Evolutionary conservation across 2,113 vertebrate species (phyloP).

Genomic region (Phoenicopterus ruber): DNA sequence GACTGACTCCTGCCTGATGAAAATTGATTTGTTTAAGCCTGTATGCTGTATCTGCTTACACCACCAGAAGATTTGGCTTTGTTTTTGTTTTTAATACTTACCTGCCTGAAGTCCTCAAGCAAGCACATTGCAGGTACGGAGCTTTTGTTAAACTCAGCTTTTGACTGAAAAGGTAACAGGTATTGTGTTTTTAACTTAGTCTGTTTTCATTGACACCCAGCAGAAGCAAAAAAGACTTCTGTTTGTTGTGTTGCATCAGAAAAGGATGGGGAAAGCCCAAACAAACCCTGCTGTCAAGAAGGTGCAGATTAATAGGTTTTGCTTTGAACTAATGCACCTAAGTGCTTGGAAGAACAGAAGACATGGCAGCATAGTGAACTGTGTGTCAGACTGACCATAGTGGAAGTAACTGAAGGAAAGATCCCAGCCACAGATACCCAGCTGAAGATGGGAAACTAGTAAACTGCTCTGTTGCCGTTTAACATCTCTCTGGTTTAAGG

Average conservation of each 20-base stretch:
- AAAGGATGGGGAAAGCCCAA: background rate
- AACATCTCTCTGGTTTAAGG: background rate
- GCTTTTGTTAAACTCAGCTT: background rate
- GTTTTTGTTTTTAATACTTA: background rate
- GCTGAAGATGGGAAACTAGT: background rate
- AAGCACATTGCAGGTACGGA: background rate
- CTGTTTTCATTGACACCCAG: background rate
- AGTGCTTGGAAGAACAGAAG: background rate
- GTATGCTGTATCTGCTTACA: background rate
- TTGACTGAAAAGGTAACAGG: background rate
- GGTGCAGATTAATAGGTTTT: background rate
- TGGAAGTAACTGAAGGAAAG: background rate
- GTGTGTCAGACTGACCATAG: background rate
- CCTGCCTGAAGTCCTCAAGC: background rate
- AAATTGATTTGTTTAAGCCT: background rate
- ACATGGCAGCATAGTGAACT: background rate
- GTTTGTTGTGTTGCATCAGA: background rate
- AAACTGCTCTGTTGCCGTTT: background rate
- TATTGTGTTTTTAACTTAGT: background rate
- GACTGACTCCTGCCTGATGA: background rate
- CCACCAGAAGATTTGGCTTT: background rate
- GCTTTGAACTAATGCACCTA: background rate
- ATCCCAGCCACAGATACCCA: background rate
- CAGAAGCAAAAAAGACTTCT: background rate
- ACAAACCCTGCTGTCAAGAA: background rate